phyloP scores from a whole-genome alignment of 1,140 invertebrate genomes.

The Antheraea pernyi region DNA sequence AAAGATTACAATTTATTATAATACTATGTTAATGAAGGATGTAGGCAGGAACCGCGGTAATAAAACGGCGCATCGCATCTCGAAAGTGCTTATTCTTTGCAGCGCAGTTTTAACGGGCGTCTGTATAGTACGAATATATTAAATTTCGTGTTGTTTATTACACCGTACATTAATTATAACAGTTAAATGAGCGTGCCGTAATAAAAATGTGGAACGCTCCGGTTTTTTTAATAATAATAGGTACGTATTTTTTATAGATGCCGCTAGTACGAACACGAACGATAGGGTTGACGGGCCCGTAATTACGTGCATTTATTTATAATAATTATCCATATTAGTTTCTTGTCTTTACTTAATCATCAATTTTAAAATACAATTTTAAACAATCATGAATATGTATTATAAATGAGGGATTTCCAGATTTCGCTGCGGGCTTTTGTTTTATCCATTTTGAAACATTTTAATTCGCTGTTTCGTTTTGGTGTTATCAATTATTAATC shows the following conservation, averaged over 20 bases:
- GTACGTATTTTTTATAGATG: constrained; percentile 16
- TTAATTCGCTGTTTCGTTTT: too few species aligned
- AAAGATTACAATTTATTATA: not conserved
- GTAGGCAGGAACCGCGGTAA: constrained; percentile 1
- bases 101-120: constrained; percentile 63
- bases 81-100: constrained; percentile 7
- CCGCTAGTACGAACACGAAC: constrained; percentile 9
- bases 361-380: too few species aligned
- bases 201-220: constrained; percentile 60
- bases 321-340: too few species aligned
- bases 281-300: constrained; percentile 11
- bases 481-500: too few species aligned
- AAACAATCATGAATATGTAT: too few species aligned
- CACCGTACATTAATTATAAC: constrained; percentile 68
- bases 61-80: not conserved
- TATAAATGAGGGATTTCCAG: too few species aligned
- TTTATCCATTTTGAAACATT: too few species aligned
- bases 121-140: constrained; percentile 39
- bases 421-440: too few species aligned
- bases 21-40: constrained; percentile 2
- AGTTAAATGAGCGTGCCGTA: constrained; percentile 67
- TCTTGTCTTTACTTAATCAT: too few species aligned
- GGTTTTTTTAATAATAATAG: constrained; percentile 31
- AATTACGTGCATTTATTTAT: too few species aligned
- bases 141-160: constrained; percentile 52